These are phyloP conservation scores for Galemys pyrenaicus DNA, from an alignment of 2,113 vertebrate species.

Conservation along the genomic window DNA sequence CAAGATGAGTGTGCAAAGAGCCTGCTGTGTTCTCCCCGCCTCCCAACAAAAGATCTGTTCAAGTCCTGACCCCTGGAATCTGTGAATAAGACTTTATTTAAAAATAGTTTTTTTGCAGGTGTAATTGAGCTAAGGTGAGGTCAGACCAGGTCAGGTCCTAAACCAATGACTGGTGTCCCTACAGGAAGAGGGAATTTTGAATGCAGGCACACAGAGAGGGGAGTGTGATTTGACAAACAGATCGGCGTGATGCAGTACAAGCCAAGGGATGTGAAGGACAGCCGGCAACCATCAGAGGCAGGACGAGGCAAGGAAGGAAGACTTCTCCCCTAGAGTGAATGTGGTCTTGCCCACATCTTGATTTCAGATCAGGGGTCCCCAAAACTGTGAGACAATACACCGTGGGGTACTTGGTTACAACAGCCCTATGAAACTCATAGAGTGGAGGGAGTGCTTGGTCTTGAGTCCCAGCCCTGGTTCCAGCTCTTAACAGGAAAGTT, in stretches of 20 bases:
- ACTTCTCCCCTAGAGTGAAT: background rate
- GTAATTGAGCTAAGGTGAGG: background rate
- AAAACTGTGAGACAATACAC: background rate
- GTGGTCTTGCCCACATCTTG: background rate
- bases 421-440: fast-evolving
- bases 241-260: background rate
- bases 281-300: background rate
- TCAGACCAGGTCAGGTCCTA: background rate
- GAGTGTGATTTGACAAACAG: fast-evolving
- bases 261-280: background rate
- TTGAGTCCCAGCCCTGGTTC: no score
- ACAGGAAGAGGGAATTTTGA: background rate
- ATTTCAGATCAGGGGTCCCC: background rate
- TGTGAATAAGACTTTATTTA: background rate
- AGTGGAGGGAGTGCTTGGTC: background rate
- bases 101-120: background rate
- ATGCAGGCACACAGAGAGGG: background rate
- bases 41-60: background rate
- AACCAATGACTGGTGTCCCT: background rate
- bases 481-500: background rate
- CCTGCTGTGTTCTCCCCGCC: background rate
- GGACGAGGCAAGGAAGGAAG: no score
- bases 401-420: background rate
- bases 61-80: background rate
- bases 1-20: background rate